phyloP scores from a whole-genome alignment of 1,140 invertebrate species.

The Campoletis sonorensis region DNA sequence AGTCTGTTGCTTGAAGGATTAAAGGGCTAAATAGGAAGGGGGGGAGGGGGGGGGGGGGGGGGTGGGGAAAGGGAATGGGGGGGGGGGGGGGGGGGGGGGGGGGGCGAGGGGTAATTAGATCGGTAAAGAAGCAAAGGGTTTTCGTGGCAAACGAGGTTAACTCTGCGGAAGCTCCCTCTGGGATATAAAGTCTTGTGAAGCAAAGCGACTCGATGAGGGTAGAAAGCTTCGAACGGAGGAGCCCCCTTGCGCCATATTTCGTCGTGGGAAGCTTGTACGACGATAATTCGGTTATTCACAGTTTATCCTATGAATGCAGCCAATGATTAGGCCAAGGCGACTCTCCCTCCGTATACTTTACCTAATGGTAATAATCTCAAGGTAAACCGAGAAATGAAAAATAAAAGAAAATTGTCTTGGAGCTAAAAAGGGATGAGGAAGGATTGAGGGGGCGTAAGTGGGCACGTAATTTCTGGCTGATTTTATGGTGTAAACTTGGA shows the following conservation, averaged over 20 bases:
- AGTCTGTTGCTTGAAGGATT: slow-evolving; percentile 39
- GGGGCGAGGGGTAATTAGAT: slow-evolving; percentile 73
- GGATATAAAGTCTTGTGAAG: slow-evolving; percentile 59
- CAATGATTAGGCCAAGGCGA: slow-evolving; percentile 20
- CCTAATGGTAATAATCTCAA: neutral
- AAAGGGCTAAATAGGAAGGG: slow-evolving; percentile 17
- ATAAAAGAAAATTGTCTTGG: neutral
- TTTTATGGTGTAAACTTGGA: slow-evolving; percentile 70
- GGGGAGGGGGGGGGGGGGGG: slow-evolving; percentile 4
- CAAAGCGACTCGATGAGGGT: slow-evolving; percentile 37
- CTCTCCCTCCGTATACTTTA: neutral
- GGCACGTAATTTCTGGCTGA: slow-evolving; percentile 51
- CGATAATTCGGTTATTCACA: slow-evolving; percentile 28
- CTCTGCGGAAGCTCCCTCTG: slow-evolving; percentile 63
- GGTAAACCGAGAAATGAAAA: neutral
- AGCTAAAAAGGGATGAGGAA: neutral
- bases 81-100: slow-evolving; percentile 62
- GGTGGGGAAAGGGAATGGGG: slow-evolving; percentile 66
- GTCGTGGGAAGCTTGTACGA: neutral
- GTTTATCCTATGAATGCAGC: slow-evolving; percentile 37
- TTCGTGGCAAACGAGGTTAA: slow-evolving; percentile 69
- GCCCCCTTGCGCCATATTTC: slow-evolving; percentile 37
- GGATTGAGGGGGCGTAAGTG: neutral
- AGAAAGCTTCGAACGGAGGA: neutral
- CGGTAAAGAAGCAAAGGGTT: slow-evolving; percentile 75